These are phyloP conservation scores for Clepsis dumicolana DNA, from an alignment of 2,888 invertebrate genomes.

Conservation along the genomic window DNA sequence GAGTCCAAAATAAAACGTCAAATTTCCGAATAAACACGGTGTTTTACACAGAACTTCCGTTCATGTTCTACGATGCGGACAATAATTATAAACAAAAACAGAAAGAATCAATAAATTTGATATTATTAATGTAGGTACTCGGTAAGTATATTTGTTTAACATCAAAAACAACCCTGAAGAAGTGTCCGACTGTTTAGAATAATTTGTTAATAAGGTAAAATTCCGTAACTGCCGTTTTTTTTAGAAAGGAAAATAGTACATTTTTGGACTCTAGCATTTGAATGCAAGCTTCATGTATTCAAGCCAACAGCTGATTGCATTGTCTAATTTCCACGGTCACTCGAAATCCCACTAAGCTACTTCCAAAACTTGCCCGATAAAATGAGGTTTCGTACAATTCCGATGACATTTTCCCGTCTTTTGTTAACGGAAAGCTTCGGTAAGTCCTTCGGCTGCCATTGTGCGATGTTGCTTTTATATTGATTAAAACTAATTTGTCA, in stretches of 20 bases:
- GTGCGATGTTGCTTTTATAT: constrained; percentile 43
- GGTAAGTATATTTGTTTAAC: no score
- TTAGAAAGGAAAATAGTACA: not conserved
- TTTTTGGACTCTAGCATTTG: not conserved
- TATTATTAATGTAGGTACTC: no score
- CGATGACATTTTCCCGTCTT: constrained; percentile 26
- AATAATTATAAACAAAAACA: no score
- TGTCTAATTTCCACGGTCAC: constrained; percentile 21
- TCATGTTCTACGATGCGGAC: no score
- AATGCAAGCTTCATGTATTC: not conserved
- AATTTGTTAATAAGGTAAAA: no score
- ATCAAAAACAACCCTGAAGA: no score
- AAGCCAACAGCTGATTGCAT: constrained; percentile 17
- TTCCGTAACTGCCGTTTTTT: no score
- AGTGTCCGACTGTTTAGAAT: no score
- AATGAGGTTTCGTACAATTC: constrained; percentile 32
- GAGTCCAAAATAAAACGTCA: no score
- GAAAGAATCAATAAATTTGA: no score
- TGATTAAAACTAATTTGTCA: constrained; percentile 35
- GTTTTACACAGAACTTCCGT: no score
- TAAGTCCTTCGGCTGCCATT: constrained; percentile 22
- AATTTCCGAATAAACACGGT: no score
- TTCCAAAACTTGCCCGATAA: constrained; percentile 26
- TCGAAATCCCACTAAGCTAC: constrained; percentile 14
- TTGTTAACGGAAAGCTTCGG: constrained; percentile 22